Evolutionary conservation across 2,113 vertebrate genomes (phyloP), one percentile per base, ranked within the genome.

Genomic region (Cnemophilus loriae): DNA sequence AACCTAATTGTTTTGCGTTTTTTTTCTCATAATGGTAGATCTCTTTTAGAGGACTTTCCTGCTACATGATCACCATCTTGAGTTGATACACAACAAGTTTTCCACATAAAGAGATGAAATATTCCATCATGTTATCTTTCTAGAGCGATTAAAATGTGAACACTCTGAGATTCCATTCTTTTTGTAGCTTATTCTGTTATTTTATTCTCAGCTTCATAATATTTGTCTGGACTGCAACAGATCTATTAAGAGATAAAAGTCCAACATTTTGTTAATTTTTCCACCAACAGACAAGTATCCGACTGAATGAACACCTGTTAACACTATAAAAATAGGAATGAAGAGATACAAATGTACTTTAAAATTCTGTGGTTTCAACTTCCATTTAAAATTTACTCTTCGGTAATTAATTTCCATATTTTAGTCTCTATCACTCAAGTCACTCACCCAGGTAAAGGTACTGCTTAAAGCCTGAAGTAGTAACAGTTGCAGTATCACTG

Each of bases 1-100:
- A 67, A 57, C 1, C 1, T 42, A 19, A 47, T 37, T 35, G 8
- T 32, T 79, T 59, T 11, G 11, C 2, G 0, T 0, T 42, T 69
- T 55, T 79, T 53, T 11, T 27, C 30, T 55, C 7, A 3, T 33
- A 50, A 52, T 15, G 15, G 7, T 15, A 65, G 11, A 37, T 71
- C 3, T 77, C 15, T 73, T 89, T 59, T 17, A 68, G 11, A 64
- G 18, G 3, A 47, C 8, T 60, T 28, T 65, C 5, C 11, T 71
- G 21, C 21, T 56, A 33, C 1, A 21, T 12, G 4, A 65, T 42
- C 33, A 55, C 4, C 3, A 55, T 41, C 63, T 64, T 47, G 10
- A 2, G 5, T 77, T 61, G 18, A 64, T 53, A 52, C 4, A 57
- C 3, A 70, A 15, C 0, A 69, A 22, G 5, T 47, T 47, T 75